phyloP scores from a whole-genome alignment of 2,797 vertebrate species.

The Coregonus sp. region DNA sequence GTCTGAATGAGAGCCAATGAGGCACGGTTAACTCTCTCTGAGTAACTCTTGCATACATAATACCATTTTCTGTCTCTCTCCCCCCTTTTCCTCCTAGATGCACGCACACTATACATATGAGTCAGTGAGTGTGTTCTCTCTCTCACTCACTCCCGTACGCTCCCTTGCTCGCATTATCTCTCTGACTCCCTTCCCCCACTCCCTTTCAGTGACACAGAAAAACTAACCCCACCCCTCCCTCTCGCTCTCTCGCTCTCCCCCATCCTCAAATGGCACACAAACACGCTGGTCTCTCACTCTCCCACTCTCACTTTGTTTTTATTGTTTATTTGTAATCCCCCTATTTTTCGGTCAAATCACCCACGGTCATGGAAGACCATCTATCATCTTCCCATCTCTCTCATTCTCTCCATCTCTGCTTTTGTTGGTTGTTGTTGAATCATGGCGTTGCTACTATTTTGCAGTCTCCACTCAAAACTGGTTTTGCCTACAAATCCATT shows the following conservation, averaged over 20 bases:
- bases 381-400: slow-evolving; percentile 43
- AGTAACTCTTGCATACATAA: slow-evolving; percentile 71
- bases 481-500: neutral
- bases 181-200: slow-evolving; percentile 73
- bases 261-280: slow-evolving; percentile 59
- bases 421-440: slow-evolving; percentile 51
- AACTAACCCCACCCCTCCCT: slow-evolving; percentile 56
- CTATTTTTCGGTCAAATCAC: slow-evolving; percentile 38
- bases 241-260: slow-evolving; percentile 30
- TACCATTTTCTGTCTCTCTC: slow-evolving; percentile 54
- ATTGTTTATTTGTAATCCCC: slow-evolving; percentile 41
- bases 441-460: slow-evolving; percentile 54
- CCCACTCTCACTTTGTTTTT: slow-evolving; percentile 32
- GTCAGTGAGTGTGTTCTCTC: slow-evolving; percentile 62
- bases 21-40: slow-evolving; percentile 43
- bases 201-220: slow-evolving; percentile 81
- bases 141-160: slow-evolving; percentile 49
- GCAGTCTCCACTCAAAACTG: slow-evolving; percentile 24
- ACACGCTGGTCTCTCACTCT: slow-evolving; percentile 51
- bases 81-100: slow-evolving; percentile 44
- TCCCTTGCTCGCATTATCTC: slow-evolving; percentile 70
- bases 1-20: slow-evolving; percentile 35
- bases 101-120: slow-evolving; percentile 51
- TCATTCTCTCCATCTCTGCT: slow-evolving; percentile 24
- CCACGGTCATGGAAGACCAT: slow-evolving; percentile 20